A percentile compares a stretch with the other conserved stretches of the same genome.
These are phyloP conservation scores for Drosophila serrata DNA, from an alignment of 1,140 invertebrate species.

Conservation along the genomic window DNA sequence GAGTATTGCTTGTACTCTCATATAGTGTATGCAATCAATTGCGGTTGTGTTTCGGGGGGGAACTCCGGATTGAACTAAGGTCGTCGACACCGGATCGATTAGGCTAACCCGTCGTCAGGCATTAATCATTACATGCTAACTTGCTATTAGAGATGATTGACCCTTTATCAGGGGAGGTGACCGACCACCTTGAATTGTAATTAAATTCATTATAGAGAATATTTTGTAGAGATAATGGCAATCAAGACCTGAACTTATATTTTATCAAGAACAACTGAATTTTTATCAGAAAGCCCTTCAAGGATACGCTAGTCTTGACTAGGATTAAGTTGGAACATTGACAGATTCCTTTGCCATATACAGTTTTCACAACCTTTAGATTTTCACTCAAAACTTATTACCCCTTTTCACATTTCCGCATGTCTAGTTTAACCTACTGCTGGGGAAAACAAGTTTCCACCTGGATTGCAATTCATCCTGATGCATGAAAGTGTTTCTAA, in stretches of 20 bases:
- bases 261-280: too few relatives aligned
- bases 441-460: constrained; percentile 22
- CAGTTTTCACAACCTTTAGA: neutral
- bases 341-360: too few relatives aligned
- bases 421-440: constrained; percentile 1
- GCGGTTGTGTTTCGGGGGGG: constrained; percentile 9
- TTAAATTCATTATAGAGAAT: too few relatives aligned
- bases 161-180: neutral
- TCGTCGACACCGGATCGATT: constrained; percentile 33
- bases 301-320: too few relatives aligned
- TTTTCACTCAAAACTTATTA: neutral
- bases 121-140: constrained; percentile 12
- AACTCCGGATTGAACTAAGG: constrained; percentile 17
- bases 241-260: too few relatives aligned
- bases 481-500: constrained; percentile 23
- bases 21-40: constrained; percentile 15
- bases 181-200: neutral
- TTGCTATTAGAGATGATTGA: neutral
- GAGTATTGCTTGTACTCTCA: constrained; percentile 2
- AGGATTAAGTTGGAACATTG: neutral
- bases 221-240: neutral
- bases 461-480: constrained; percentile 20
- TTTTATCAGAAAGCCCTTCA: too few relatives aligned
- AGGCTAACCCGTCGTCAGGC: neutral
- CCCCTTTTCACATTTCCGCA: neutral